A percentile compares a stretch with the other conserved stretches of the same genome.
Conservation (phyloP, 2,797 vertebrate genomes). For the Xenentodon cancila region DNA sequence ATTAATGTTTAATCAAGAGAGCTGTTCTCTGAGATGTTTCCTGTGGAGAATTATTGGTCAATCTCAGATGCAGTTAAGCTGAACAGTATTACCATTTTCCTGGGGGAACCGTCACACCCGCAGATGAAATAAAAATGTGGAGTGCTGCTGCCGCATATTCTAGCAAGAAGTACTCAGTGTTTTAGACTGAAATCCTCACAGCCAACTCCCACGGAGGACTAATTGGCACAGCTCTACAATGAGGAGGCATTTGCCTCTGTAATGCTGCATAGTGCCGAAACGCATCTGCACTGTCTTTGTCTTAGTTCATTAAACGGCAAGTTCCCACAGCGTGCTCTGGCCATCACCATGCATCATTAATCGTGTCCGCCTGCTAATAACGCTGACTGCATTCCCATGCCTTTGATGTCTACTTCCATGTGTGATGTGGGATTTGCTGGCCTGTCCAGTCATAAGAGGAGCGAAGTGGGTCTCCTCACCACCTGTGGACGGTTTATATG, state of each 20-base stretch:
- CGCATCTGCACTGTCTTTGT: constrained; percentile 66
- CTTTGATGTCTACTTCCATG: constrained; percentile 57
- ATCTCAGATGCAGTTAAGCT: constrained; percentile 43
- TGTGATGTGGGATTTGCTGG: constrained; percentile 36
- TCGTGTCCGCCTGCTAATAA: constrained; percentile 62
- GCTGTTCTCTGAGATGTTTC: constrained; percentile 43
- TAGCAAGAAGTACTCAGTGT: constrained; percentile 35
- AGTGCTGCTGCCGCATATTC: constrained; percentile 44
- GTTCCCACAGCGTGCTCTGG: constrained; percentile 62
- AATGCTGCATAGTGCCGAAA: constrained; percentile 50
- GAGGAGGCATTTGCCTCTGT: constrained; percentile 50
- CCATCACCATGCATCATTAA: constrained; percentile 71
- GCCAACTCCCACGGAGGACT: constrained; percentile 46
- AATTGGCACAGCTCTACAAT: constrained; percentile 61
- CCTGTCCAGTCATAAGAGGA: constrained; percentile 34
- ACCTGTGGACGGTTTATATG: constrained; percentile 67
- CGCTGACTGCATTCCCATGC: constrained; percentile 49
- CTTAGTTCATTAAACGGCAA: constrained; percentile 71
- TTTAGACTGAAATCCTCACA: constrained; percentile 41
- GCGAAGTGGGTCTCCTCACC: constrained; percentile 53
- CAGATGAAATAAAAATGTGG: constrained; percentile 13
- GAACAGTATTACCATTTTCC: constrained; percentile 36
- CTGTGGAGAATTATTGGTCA: constrained; percentile 58
- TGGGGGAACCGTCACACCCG: constrained; percentile 26
- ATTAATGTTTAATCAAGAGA: constrained; percentile 73